Evolutionary conservation across 2,113 vertebrate species (phyloP).

Genomic region (Blennius ocellaris): DNA sequence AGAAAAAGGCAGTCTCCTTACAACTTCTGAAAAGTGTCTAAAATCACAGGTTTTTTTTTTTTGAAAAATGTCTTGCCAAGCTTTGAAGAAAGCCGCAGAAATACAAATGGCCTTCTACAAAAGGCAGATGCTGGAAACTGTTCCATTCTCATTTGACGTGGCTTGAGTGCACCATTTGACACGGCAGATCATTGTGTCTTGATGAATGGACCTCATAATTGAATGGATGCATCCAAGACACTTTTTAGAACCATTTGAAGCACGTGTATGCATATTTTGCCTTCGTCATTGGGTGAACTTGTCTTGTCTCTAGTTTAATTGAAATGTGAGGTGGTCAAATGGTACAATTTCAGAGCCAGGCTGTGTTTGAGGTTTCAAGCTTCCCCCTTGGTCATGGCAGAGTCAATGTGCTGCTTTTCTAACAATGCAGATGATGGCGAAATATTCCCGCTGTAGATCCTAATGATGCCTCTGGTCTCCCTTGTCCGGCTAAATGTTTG

Average conservation of each 20-base stretch:
- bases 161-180: too few relatives aligned
- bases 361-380: neutral
- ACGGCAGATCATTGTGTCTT: neutral
- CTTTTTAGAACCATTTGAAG: too few relatives aligned
- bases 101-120: neutral
- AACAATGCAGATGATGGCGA: too few relatives aligned
- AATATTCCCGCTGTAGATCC: too few relatives aligned
- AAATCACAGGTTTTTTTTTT: neutral
- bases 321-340: neutral
- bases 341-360: neutral
- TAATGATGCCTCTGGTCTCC: neutral
- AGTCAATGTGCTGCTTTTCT: too few relatives aligned
- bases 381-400: too few relatives aligned
- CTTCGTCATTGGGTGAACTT: neutral
- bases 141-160: neutral
- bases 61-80: neutral
- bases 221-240: neutral
- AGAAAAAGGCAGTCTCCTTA: neutral
- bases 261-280: too few relatives aligned
- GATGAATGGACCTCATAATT: neutral
- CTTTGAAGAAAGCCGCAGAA: neutral
- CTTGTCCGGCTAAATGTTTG: neutral
- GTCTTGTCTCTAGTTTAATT: neutral
- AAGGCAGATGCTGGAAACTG: neutral
- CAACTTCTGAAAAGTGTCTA: neutral